These are phyloP conservation scores for Colistium nudipinnis DNA, from an alignment of 2,113 vertebrate genomes.

Conservation along the genomic window DNA sequence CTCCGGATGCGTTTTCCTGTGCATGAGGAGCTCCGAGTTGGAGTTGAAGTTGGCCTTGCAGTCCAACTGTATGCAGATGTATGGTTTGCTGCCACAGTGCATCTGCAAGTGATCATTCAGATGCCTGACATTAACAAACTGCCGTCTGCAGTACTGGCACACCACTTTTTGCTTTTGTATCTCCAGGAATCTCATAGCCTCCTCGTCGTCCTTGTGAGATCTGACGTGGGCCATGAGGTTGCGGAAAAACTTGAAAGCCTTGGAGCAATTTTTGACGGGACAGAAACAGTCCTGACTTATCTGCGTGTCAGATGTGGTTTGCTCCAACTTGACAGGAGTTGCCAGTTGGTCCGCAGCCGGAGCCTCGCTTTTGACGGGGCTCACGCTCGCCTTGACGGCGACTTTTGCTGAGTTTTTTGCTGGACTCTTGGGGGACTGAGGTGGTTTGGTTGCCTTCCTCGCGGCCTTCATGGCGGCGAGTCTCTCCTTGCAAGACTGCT, in stretches of 20 bases:
- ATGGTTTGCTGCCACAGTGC: slow-evolving; percentile 96
- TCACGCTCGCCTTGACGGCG: slow-evolving; percentile 81
- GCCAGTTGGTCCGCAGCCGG: slow-evolving; percentile 84
- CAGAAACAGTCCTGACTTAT: slow-evolving; percentile 94
- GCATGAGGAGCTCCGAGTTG: slow-evolving; percentile 93
- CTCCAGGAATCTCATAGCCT: slow-evolving; percentile 96
- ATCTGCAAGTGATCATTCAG: slow-evolving; percentile 98
- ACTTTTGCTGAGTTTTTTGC: slow-evolving; percentile 74
- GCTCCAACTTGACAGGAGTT: slow-evolving; percentile 82
- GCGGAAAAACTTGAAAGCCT: slow-evolving; percentile 98
- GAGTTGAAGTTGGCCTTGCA: slow-evolving; percentile 96
- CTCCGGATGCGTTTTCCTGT: slow-evolving; percentile 91
- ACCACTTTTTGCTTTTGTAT: slow-evolving; percentile 98
- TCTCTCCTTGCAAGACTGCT: slow-evolving; percentile 97
- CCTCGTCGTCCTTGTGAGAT: slow-evolving; percentile 95
- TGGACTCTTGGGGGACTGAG: slow-evolving; percentile 73
- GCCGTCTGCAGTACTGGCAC: slow-evolving; percentile 97
- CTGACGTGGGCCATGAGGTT: slow-evolving; percentile 96
- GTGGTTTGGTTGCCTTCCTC: slow-evolving; percentile 82
- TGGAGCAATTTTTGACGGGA: slow-evolving; percentile 94
- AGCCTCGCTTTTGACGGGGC: slow-evolving; percentile 72
- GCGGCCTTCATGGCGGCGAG: slow-evolving; percentile 95
- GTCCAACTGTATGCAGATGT: slow-evolving; percentile 98
- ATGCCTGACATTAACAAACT: slow-evolving; percentile 96
- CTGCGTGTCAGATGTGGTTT: slow-evolving; percentile 85